Evolutionary conservation across 92 coral and sea anemone species (phyloP).

Genomic region (Hydrozoanthus gracilis): DNA sequence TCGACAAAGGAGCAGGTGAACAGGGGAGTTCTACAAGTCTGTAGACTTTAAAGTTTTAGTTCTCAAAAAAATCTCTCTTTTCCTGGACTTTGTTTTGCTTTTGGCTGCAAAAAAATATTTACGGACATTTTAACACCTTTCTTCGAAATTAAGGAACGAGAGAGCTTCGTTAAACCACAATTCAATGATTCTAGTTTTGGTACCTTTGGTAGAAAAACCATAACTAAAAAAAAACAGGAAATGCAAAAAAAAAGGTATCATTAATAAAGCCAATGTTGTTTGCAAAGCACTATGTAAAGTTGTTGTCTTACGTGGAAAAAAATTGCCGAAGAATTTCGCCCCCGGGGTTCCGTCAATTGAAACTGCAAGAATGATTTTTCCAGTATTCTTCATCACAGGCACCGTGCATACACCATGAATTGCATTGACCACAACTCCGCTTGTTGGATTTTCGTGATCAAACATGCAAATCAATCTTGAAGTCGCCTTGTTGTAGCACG

Average conservation of each 20-base stretch:
- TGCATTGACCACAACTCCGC: constrained; percentile 12
- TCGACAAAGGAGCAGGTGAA: not conserved
- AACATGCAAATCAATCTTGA: constrained; percentile 17
- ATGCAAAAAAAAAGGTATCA: too few relatives aligned
- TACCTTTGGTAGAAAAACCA: too few relatives aligned
- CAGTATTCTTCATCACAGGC: constrained; percentile 3
- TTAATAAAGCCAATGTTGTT: too few relatives aligned
- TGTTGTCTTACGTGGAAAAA: not conserved
- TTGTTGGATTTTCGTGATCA: not conserved
- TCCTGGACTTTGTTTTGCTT: too few relatives aligned
- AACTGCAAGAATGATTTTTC: not conserved
- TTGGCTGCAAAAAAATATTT: too few relatives aligned
- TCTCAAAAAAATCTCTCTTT: not conserved
- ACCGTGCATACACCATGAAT: constrained; percentile 28
- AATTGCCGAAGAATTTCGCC: not conserved
- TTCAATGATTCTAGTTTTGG: too few relatives aligned
- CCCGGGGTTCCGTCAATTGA: not conserved
- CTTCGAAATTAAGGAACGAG: too few relatives aligned
- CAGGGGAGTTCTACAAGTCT: too few relatives aligned
- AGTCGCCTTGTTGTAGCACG: constrained; percentile 1
- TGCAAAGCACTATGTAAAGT: not conserved
- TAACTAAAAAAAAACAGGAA: too few relatives aligned
- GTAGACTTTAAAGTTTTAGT: too few relatives aligned
- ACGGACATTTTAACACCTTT: too few relatives aligned
- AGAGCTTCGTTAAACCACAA: too few relatives aligned